Conservation (phyloP, 2,888 invertebrate species). For the Xestia xanthographa region DNA sequence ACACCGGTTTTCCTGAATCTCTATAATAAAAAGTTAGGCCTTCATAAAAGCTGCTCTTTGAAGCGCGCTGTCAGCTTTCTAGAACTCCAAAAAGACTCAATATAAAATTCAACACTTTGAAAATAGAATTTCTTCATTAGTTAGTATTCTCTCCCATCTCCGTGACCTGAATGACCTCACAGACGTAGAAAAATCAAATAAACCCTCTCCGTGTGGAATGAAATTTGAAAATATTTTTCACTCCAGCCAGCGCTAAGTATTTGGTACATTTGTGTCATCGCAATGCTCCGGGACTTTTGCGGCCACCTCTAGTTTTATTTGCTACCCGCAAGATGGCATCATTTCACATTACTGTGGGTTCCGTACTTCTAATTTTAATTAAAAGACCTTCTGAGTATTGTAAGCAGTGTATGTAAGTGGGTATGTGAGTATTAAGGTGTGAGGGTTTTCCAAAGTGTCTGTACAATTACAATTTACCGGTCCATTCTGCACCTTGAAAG, state of each 20-base stretch:
- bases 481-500: too few relatives aligned
- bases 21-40: neutral
- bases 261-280: conserved; percentile 56
- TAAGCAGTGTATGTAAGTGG: conserved; percentile 16
- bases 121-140: conserved; percentile 22
- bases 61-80: neutral
- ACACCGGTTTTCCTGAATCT: neutral
- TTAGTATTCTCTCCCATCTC: conserved; percentile 23
- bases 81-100: neutral
- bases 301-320: conserved; percentile 56
- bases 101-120: conserved; percentile 12
- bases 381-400: conserved; percentile 17
- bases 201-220: conserved; percentile 41
- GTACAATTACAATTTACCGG: neutral
- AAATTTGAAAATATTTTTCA: conserved; percentile 58
- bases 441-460: neutral
- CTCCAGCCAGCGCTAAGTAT: conserved; percentile 49
- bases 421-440: conserved; percentile 1
- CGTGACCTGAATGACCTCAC: conserved; percentile 54
- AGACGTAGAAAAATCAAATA: conserved; percentile 54
- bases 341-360: conserved; percentile 44
- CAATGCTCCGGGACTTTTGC: conserved; percentile 44
- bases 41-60: neutral
- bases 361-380: conserved; percentile 47
- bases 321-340: conserved; percentile 53